Evolutionary conservation across 1,140 invertebrate species (phyloP), one percentile per base, ranked within the genome.

Genomic region (Pseudomyrmex sp.): DNA sequence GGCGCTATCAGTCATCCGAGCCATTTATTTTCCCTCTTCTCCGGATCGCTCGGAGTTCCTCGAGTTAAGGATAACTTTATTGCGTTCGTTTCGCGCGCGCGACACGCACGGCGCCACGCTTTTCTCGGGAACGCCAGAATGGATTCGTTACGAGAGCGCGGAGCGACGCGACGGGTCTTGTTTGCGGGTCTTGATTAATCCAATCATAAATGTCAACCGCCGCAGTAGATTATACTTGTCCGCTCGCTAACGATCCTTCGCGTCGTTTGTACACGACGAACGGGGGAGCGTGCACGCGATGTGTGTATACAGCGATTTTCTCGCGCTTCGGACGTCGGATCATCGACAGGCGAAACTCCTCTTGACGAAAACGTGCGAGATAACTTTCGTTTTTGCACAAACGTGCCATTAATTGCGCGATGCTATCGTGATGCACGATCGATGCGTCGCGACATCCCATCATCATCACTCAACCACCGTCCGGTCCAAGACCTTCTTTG

Each of bases 141-240:
- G 18, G 48, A 82, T 82, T 82, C 46, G 56, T 59, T 59, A 62
- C 46, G 59, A 8, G 18, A 50, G 18, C 8, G 54, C 50, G 59
- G 46, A 84, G 50, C 68, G 66, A 77, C 70, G 72, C 54, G 73
- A 58, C 56, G 20, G 74, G 35, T 35, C 35, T 59, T 72, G 79
- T 85, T 50, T 88, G 85, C 84, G 66, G 35, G 66, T 89, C 83
- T 84, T 85, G 87, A 90, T 91, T 90, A 90, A 91, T 91, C 89
- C 89, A 91, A 90, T 91, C 85, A 86, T 80, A 83, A 84, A 77
- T 85, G 82, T 85, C 68, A 82, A 26, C 68, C 69, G 35, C 75
- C 59, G 52, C 58, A 70, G 46, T 44, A 20, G 52, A 79, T 79
- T 79, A 79, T 26, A 59, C 65, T 69, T 26, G 75, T 8, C 23